Conservation (phyloP, 2,888 invertebrate genomes). For the Eupithecia abbreviata region DNA sequence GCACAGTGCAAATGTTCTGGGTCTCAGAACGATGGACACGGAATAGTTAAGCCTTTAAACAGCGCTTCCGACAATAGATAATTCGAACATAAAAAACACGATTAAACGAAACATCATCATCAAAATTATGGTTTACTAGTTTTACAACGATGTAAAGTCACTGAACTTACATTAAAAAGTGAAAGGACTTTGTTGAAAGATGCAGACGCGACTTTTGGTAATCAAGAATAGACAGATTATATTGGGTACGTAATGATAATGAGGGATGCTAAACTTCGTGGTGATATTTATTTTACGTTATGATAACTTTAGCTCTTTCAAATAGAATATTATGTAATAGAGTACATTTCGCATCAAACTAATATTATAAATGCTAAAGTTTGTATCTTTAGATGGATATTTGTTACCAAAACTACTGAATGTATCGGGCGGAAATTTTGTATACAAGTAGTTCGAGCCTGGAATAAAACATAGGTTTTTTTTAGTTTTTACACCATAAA, state of each 20-base stretch:
- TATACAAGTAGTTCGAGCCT: too few species aligned
- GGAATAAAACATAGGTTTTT: too few species aligned
- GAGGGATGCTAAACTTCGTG: neutral
- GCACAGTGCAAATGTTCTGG: neutral
- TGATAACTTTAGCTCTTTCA: neutral
- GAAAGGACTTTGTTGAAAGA: conserved; percentile 37
- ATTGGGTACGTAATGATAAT: too few species aligned
- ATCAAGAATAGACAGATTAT: too few species aligned
- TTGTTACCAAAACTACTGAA: too few species aligned
- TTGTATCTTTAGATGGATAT: too few species aligned
- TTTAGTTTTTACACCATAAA: too few species aligned
- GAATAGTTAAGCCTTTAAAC: neutral
- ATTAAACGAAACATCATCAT: conserved; percentile 6
- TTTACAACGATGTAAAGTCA: conserved; percentile 29
- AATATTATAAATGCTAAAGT: too few species aligned
- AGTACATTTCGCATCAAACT: too few species aligned
- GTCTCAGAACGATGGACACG: neutral
- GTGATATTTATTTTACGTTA: neutral
- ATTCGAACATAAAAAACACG: neutral
- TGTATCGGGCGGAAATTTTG: too few species aligned
- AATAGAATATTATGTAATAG: too few species aligned
- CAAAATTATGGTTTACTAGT: conserved; percentile 36
- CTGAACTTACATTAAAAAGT: conserved; percentile 44
- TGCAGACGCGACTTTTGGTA: conserved; percentile 32
- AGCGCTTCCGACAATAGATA: neutral